Conservation (phyloP, 2,797 vertebrate genomes). For the Phylloscopus collybita region DNA sequence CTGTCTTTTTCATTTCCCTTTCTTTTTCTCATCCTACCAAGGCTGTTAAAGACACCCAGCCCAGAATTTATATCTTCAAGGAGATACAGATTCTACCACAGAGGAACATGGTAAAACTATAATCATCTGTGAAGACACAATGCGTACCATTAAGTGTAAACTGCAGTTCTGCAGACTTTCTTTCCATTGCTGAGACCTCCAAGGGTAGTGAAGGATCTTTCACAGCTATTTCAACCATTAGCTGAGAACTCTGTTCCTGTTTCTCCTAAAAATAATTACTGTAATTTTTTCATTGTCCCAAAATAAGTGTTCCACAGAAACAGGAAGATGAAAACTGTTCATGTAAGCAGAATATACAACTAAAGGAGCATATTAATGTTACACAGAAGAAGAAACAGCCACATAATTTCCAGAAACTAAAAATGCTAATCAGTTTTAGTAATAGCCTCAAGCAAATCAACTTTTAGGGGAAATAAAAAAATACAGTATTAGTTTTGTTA, state of each 20-base stretch:
- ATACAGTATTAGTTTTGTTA: not conserved
- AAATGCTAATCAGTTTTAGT: not conserved
- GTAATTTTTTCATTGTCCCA: not conserved
- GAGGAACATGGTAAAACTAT: not conserved
- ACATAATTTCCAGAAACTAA: constrained; percentile 10
- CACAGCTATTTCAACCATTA: not conserved
- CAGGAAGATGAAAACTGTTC: not conserved
- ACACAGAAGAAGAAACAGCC: not conserved
- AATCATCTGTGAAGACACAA: not conserved
- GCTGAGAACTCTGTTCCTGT: not conserved
- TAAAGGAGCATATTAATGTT: not conserved
- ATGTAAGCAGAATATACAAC: not conserved
- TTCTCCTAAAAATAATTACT: not conserved
- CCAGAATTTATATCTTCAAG: not conserved
- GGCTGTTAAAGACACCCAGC: not conserved
- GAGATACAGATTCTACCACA: not conserved
- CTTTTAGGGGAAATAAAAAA: not conserved
- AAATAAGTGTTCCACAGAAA: not conserved
- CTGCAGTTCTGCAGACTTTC: not conserved
- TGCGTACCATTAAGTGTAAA: not conserved
- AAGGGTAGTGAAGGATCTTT: not conserved
- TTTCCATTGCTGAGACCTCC: not conserved
- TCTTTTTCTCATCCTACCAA: not conserved
- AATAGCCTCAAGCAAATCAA: not conserved
- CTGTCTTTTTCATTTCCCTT: not conserved